Evolutionary conservation across 2,113 vertebrate genomes (phyloP).

Genomic region (Ceuthmochares aereus): DNA sequence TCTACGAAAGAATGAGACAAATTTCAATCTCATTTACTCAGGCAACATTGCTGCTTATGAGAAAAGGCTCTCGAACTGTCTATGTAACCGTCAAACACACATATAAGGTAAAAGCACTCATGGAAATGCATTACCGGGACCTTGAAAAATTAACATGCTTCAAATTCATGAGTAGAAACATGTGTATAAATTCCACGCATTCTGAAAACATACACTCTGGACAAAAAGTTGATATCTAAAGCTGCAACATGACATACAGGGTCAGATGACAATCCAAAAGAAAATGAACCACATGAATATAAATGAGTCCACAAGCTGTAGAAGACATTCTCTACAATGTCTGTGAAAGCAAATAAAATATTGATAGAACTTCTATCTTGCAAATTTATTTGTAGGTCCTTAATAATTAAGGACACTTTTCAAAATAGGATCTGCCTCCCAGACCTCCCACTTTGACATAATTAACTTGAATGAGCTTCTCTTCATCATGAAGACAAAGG

Average conservation of each 20-base stretch:
- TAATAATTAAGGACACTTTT: conserved; percentile 27
- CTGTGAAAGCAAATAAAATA: conserved; percentile 25
- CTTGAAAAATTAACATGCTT: not conserved
- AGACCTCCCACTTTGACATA: conserved; percentile 66
- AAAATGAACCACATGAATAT: not conserved
- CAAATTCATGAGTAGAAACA: not conserved
- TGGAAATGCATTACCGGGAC: not conserved
- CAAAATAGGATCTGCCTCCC: conserved; percentile 50
- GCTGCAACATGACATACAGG: not conserved
- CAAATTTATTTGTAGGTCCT: conserved; percentile 41
- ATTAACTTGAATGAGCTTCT: conserved; percentile 71
- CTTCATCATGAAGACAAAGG: conserved; percentile 69
- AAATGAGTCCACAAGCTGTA: not conserved
- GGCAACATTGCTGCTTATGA: not conserved
- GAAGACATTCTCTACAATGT: not conserved
- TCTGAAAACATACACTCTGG: not conserved
- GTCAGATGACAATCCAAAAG: not conserved
- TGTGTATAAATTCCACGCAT: not conserved
- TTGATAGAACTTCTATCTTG: conserved; percentile 9
- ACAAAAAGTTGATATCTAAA: not conserved
- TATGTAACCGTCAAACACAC: not conserved
- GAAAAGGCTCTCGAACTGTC: not conserved
- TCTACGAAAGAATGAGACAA: not conserved
- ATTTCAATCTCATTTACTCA: not conserved
- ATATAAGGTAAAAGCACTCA: not conserved